Conservation (phyloP, 2,888 invertebrate genomes). For the Phyllotreta cruciferae region DNA sequence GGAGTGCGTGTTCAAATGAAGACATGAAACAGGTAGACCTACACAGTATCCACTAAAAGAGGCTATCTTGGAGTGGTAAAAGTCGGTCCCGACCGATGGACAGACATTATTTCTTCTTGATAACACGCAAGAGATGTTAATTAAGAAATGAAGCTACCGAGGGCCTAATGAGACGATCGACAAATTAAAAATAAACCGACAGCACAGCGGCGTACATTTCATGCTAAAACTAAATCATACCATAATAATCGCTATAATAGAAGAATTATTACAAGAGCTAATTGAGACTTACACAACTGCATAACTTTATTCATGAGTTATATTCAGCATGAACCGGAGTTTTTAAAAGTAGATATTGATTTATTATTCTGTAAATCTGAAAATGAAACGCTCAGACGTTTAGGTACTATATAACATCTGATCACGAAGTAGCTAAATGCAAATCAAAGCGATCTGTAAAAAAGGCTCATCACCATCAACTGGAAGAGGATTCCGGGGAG, state of each 20-base stretch:
- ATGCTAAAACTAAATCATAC: conserved; percentile 4
- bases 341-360: no score
- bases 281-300: no score
- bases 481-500: conserved; percentile 10
- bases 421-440: conserved; percentile 24
- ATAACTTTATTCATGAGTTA: no score
- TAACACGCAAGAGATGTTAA: conserved; percentile 60
- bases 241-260: neutral
- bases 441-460: conserved; percentile 36
- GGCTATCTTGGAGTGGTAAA: conserved; percentile 54
- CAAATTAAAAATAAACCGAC: conserved; percentile 42
- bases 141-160: conserved; percentile 60
- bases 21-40: conserved; percentile 55
- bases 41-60: conserved; percentile 54
- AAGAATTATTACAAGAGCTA: conserved; percentile 5
- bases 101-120: conserved; percentile 54
- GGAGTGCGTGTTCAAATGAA: conserved; percentile 54
- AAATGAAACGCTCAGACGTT: no score
- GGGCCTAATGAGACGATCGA: conserved; percentile 56
- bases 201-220: conserved; percentile 27
- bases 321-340: no score
- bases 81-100: conserved; percentile 49
- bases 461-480: conserved; percentile 27
- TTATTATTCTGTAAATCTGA: no score
- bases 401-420: no score